Percentiles rank a stretch among this genome's conserved stretches.
phyloP scores from a whole-genome alignment of 2,113 vertebrate species.

The Columba janthina region DNA sequence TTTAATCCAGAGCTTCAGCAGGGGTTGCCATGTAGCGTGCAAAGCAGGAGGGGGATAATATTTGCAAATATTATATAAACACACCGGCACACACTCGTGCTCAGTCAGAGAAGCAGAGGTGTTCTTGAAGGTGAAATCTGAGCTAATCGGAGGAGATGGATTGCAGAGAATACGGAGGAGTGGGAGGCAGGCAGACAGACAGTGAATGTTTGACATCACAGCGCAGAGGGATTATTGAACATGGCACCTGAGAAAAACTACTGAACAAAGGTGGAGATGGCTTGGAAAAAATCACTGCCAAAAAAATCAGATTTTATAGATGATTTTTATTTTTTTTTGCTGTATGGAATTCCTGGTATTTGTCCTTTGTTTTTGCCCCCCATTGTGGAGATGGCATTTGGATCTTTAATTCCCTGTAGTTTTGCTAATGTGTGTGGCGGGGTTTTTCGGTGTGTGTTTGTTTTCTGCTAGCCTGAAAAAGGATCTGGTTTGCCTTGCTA shows the following conservation, averaged over 20 bases:
- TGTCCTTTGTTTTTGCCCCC: not conserved
- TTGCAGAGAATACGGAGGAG: conserved; percentile 56
- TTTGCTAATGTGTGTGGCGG: not conserved
- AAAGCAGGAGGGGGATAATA: conserved; percentile 7
- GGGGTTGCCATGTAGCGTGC: not conserved
- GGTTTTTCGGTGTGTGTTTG: no score
- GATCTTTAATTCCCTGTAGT: not conserved
- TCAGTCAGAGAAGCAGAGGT: conserved; percentile 32
- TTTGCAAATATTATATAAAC: conserved; percentile 47
- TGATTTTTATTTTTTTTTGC: not conserved
- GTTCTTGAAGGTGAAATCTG: conserved; percentile 61
- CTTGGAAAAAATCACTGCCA: conserved; percentile 12
- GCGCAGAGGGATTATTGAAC: conserved; percentile 52
- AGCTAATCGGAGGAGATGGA: conserved; percentile 68
- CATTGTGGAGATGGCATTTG: not conserved
- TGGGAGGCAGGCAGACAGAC: conserved; percentile 64
- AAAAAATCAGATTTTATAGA: conserved; percentile 29
- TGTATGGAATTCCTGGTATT: not conserved
- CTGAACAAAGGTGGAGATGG: conserved; percentile 22
- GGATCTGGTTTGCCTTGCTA: not conserved
- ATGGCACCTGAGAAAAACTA: conserved; percentile 54
- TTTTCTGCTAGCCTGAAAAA: not conserved
- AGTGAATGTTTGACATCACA: conserved; percentile 71
- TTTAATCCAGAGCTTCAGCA: not conserved
- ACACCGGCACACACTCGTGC: not conserved